Percentiles rank a stretch among this genome's conserved stretches.
These are phyloP conservation scores for Hyperoplus immaculatus DNA, from an alignment of 2,797 vertebrate species.

Conservation along the genomic window DNA sequence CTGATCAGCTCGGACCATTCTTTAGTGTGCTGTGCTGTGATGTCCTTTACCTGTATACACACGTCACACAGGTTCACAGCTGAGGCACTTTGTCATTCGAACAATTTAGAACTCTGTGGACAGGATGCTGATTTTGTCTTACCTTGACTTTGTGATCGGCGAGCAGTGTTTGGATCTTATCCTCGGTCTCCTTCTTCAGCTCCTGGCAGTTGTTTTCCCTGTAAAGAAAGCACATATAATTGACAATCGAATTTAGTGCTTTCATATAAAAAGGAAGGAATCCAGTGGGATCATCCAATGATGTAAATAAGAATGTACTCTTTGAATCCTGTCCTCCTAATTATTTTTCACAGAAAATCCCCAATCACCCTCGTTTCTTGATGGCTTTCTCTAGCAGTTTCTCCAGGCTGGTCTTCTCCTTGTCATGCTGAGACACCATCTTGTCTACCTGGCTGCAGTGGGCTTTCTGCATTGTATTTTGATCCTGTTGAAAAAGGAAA, in stretches of 20 bases:
- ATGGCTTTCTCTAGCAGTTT: constrained; percentile 97
- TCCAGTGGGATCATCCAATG: too few relatives aligned
- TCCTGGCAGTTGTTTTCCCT: constrained; percentile 98
- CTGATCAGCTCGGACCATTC: constrained; percentile 98
- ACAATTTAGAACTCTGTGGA: background rate
- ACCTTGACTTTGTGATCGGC: constrained; percentile 98
- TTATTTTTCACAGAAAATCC: too few relatives aligned
- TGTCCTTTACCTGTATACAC: constrained; percentile 92
- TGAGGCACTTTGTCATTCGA: background rate
- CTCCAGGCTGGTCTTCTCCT: constrained; percentile 93
- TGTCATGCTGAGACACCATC: constrained; percentile 95
- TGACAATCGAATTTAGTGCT: background rate
- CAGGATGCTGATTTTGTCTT: constrained; percentile 42
- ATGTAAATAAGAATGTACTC: background rate
- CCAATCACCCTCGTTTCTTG: constrained; percentile 94
- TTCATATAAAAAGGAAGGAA: background rate
- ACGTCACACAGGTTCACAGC: constrained; percentile 4
- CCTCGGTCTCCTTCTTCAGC: constrained; percentile 98
- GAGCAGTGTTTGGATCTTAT: constrained; percentile 93
- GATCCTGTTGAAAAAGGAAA: constrained; percentile 85
- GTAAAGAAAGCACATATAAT: constrained; percentile 36
- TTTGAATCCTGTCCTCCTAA: background rate
- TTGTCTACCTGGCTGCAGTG: constrained; percentile 98
- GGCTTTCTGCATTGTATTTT: constrained; percentile 95
- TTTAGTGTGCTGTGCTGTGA: constrained; percentile 97